These are phyloP conservation scores for Hirtodrosophila cameraria DNA, from an alignment of 2,888 invertebrate genomes.

Conservation along the genomic window DNA sequence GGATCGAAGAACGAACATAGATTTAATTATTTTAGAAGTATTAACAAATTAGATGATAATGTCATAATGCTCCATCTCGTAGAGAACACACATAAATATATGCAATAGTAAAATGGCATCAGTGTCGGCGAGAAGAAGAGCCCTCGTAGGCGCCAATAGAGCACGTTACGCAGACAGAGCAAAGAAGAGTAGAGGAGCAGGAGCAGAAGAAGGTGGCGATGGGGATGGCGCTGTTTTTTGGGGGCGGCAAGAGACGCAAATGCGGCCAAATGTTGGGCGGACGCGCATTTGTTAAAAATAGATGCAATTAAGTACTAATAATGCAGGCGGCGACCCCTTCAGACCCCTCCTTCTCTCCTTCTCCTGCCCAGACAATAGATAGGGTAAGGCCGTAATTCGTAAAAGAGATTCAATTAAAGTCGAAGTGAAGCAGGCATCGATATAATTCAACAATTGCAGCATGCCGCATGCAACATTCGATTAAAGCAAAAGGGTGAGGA, in stretches of 20 bases:
- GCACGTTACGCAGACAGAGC: constrained; percentile 25
- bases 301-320: constrained; percentile 78
- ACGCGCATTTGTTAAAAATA: constrained; percentile 72
- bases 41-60: constrained; percentile 20
- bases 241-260: constrained; percentile 32
- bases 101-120: constrained; percentile 49
- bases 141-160: constrained; percentile 41
- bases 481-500: background rate
- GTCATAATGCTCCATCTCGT: constrained; percentile 14
- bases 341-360: too few relatives aligned
- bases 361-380: constrained; percentile 8
- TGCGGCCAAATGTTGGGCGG: constrained; percentile 57
- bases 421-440: constrained; percentile 46
- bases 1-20: too few relatives aligned
- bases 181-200: background rate
- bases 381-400: constrained; percentile 38
- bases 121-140: constrained; percentile 29
- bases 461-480: constrained; percentile 52
- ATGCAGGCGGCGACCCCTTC: constrained; percentile 52
- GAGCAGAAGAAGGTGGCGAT: background rate
- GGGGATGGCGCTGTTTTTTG: too few relatives aligned
- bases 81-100: constrained; percentile 8
- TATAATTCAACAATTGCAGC: constrained; percentile 30
- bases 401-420: constrained; percentile 73
- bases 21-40: too few relatives aligned